Conservation (phyloP, 2,113 vertebrate genomes). For the Himantopus leucocephalus region DNA sequence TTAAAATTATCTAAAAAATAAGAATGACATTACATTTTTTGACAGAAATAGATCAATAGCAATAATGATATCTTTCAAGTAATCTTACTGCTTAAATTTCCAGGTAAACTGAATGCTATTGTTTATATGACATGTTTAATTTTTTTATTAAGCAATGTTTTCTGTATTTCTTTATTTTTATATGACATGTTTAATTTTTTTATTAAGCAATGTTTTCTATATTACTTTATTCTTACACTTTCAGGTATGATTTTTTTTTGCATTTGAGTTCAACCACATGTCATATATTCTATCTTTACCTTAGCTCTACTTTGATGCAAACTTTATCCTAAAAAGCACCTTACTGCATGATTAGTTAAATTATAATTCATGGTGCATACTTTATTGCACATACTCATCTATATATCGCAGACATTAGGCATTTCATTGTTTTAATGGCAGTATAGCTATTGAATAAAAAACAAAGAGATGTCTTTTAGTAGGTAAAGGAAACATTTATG, state of each 20-base stretch:
- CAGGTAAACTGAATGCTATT: neutral
- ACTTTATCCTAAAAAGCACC: neutral
- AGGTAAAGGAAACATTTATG: constrained; percentile 56
- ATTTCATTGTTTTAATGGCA: constrained; percentile 37
- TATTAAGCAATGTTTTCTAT: neutral
- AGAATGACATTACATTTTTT: neutral
- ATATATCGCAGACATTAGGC: neutral
- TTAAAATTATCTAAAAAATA: neutral
- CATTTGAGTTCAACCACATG: neutral
- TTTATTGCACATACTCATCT: neutral
- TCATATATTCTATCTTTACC: neutral
- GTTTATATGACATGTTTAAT: neutral
- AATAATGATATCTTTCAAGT: neutral
- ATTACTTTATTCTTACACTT: neutral
- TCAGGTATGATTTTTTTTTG: neutral
- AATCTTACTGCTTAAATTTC: neutral
- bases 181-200: neutral
- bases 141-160: no score
- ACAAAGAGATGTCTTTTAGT: neutral
- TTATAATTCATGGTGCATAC: neutral
- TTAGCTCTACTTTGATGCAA: neutral
- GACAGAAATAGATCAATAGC: neutral
- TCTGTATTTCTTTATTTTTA: neutral
- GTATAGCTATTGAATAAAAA: constrained; percentile 21
- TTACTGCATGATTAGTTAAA: constrained; percentile 3